Evolutionary conservation across 2,888 invertebrate species (phyloP).

Genomic region (Globia sparganii): DNA sequence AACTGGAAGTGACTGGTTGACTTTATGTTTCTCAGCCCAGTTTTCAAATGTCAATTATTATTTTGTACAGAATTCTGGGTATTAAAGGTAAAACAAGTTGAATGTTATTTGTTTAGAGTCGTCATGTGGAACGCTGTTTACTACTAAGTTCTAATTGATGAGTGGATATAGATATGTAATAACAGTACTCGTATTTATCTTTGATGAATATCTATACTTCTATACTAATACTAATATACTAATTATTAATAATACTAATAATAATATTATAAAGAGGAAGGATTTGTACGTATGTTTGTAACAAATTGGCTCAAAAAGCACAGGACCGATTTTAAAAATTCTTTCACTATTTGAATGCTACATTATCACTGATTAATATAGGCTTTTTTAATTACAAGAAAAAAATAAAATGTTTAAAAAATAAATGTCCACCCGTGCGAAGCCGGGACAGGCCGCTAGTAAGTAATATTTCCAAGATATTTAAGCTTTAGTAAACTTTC

Average conservation of each 20-base stretch:
- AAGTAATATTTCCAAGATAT: background rate
- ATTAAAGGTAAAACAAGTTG: conserved; percentile 1
- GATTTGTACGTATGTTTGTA: too few relatives aligned
- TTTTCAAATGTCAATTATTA: conserved; percentile 18
- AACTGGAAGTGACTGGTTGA: conserved; percentile 13
- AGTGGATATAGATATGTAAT: background rate
- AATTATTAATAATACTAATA: too few relatives aligned
- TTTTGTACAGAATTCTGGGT: conserved; percentile 12
- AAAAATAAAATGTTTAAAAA: too few relatives aligned
- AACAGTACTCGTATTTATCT: conserved; percentile 12
- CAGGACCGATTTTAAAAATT: too few relatives aligned
- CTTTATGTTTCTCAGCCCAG: background rate
- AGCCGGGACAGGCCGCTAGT: too few relatives aligned
- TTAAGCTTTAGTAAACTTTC: background rate
- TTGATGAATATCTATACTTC: background rate
- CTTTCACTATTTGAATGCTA: too few relatives aligned
- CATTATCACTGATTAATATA: too few relatives aligned
- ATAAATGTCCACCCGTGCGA: too few relatives aligned
- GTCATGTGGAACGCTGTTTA: background rate
- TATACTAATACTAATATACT: too few relatives aligned
- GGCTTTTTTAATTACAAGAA: too few relatives aligned
- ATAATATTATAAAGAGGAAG: too few relatives aligned
- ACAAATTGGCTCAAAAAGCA: too few relatives aligned
- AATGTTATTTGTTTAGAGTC: background rate
- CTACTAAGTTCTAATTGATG: background rate